phyloP scores from a whole-genome alignment of 1,140 invertebrate genomes.

The Zaprionus ornatus region DNA sequence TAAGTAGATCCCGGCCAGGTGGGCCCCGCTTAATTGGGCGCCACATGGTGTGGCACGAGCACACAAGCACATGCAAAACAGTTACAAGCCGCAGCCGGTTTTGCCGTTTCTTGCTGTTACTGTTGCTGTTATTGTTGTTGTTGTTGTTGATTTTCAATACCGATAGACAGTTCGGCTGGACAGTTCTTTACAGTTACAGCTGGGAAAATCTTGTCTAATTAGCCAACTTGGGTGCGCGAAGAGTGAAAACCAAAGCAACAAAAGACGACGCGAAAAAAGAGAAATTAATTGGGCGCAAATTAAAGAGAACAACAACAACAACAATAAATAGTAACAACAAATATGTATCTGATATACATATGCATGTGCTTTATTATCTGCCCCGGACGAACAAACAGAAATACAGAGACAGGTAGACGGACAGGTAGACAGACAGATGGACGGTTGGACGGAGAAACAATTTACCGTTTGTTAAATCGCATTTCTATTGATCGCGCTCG shows the following conservation, averaged over 20 bases:
- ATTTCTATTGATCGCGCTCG: slow-evolving; percentile 39
- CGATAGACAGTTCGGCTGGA: slow-evolving; percentile 2
- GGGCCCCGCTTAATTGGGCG: slow-evolving; percentile 43
- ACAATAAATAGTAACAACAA: background rate
- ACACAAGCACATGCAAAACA: slow-evolving; percentile 35
- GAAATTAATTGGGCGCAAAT: slow-evolving; percentile 77
- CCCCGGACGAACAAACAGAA: background rate
- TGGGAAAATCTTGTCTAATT: slow-evolving; percentile 15
- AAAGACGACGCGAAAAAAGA: slow-evolving; percentile 39
- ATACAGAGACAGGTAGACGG: background rate
- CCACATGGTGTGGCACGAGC: slow-evolving; percentile 3
- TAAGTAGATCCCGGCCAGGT: slow-evolving; percentile 36
- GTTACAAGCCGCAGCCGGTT: slow-evolving; percentile 22
- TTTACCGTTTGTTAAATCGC: slow-evolving; percentile 59
- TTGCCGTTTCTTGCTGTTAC: background rate
- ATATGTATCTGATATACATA: background rate
- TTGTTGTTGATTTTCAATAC: slow-evolving; percentile 1
- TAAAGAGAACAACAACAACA: slow-evolving; percentile 60
- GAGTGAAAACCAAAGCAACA: slow-evolving; percentile 35
- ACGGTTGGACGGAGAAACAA: slow-evolving; percentile 32
- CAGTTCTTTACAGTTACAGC: slow-evolving; percentile 1
- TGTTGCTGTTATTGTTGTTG: background rate
- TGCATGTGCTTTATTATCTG: slow-evolving; percentile 36
- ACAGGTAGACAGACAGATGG: background rate
- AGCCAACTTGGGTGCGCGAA: slow-evolving; percentile 15